Conservation (phyloP, 2,888 invertebrate species). For the Sarcophaga rosellei region DNA sequence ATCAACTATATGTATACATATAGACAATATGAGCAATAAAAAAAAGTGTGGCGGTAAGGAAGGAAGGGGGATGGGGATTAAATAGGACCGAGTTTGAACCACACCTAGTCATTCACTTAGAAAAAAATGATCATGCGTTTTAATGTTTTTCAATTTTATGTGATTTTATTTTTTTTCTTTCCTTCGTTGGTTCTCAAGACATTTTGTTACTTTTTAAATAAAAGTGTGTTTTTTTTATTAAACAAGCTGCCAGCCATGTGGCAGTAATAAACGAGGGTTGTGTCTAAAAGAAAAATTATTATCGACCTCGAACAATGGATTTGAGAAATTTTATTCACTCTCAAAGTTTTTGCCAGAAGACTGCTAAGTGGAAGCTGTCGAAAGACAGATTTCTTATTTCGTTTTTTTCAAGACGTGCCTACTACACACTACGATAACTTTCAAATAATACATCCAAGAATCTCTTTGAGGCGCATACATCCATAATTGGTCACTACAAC, state of each 20-base stretch:
- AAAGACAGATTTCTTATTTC: too few species aligned
- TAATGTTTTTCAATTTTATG: slow-evolving; percentile 13
- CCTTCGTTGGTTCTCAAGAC: slow-evolving; percentile 44
- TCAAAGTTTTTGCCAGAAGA: too few species aligned
- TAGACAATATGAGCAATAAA: background rate
- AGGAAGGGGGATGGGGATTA: background rate
- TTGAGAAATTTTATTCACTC: background rate
- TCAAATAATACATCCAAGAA: too few species aligned
- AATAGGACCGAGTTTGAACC: slow-evolving; percentile 43
- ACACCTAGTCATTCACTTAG: slow-evolving; percentile 66
- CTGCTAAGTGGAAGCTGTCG: too few species aligned
- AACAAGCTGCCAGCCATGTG: slow-evolving; percentile 8
- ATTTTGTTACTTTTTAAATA: slow-evolving; percentile 50
- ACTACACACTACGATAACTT: too few species aligned
- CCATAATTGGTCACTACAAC: too few species aligned
- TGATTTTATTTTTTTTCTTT: background rate
- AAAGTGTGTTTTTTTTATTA: slow-evolving; percentile 15
- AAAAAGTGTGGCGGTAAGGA: background rate
- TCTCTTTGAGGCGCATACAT: too few species aligned
- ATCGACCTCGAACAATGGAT: background rate
- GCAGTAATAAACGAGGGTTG: slow-evolving; percentile 30
- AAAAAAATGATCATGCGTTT: slow-evolving; percentile 57
- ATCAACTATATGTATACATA: background rate
- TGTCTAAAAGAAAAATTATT: background rate
- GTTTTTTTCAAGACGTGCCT: too few species aligned